A percentile compares a stretch with the other conserved stretches of the same genome.
Conservation (phyloP, 2,888 invertebrate genomes). For the Agrenia bidenticulata region DNA sequence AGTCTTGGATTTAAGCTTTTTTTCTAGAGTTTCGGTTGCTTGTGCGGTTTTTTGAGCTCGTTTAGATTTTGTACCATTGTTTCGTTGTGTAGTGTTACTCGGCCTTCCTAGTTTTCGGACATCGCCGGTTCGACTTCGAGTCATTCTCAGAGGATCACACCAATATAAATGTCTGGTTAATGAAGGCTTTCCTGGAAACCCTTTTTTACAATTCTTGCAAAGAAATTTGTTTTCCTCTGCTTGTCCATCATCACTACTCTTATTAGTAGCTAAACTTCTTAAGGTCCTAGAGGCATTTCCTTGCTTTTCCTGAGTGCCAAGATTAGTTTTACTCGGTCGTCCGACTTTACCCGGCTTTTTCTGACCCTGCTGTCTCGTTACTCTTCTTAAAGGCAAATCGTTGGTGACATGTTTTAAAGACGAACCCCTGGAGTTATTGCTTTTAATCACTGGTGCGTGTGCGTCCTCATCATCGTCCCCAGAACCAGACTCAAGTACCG, state of each 20-base stretch:
- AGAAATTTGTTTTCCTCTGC: constrained; percentile 21
- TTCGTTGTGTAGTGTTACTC: no score
- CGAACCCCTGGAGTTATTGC: no score
- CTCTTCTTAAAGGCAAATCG: background rate
- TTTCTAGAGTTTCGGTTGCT: constrained; percentile 17
- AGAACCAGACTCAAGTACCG: constrained; percentile 8
- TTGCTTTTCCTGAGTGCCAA: background rate
- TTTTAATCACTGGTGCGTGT: no score
- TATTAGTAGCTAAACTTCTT: no score
- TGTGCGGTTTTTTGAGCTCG: constrained; percentile 6
- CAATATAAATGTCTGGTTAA: constrained; percentile 29
- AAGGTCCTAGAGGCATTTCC: no score
- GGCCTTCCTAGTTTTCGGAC: background rate
- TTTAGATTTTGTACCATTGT: background rate
- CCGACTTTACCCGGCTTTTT: constrained; percentile 6
- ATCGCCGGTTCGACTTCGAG: background rate
- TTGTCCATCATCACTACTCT: no score
- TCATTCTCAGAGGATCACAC: constrained; percentile 27
- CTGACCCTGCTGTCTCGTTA: constrained; percentile 21
- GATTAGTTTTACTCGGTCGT: constrained; percentile 19
- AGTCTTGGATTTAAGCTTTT: background rate
- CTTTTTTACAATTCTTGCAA: constrained; percentile 41
- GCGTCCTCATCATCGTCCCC: constrained; percentile 5
- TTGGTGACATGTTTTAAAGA: constrained; percentile 1
- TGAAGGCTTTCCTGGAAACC: constrained; percentile 26